phyloP scores from a whole-genome alignment of 2,113 vertebrate genomes.

The Fregata magnificens region DNA sequence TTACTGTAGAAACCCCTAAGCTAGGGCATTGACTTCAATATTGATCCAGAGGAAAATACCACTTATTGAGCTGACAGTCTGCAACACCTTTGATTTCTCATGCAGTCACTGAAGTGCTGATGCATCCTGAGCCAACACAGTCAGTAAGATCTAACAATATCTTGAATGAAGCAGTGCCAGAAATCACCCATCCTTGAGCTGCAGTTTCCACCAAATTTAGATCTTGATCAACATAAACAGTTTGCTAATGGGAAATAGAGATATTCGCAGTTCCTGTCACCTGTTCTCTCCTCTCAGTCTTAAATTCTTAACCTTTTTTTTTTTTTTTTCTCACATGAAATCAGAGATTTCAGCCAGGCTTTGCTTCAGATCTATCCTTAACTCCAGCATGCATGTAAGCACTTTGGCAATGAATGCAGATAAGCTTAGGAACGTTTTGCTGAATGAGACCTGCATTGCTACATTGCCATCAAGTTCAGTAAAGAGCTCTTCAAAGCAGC shows the following conservation, averaged over 20 bases:
- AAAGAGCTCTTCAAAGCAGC: background rate
- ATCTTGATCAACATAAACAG: background rate
- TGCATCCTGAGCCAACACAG: background rate
- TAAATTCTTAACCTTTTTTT: background rate
- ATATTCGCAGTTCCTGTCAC: background rate
- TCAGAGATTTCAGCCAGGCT: background rate
- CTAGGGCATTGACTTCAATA: background rate
- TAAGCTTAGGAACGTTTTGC: background rate
- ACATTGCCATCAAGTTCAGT: background rate
- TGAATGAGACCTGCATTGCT: background rate
- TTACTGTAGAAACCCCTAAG: background rate
- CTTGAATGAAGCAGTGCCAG: background rate
- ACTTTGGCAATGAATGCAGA: background rate
- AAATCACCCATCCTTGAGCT: background rate
- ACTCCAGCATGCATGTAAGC: background rate
- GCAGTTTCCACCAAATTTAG: background rate
- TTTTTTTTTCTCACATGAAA: background rate
- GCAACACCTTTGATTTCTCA: background rate
- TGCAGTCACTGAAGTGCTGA: background rate
- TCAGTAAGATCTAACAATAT: background rate
- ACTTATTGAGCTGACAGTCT: background rate
- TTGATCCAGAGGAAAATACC: background rate
- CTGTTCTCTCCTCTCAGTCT: background rate
- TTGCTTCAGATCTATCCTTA: background rate
- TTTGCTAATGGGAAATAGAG: background rate